Evolutionary conservation across 2,113 vertebrate species (phyloP), one percentile per base, ranked within the genome.

Genomic region (Mugil cephalus): DNA sequence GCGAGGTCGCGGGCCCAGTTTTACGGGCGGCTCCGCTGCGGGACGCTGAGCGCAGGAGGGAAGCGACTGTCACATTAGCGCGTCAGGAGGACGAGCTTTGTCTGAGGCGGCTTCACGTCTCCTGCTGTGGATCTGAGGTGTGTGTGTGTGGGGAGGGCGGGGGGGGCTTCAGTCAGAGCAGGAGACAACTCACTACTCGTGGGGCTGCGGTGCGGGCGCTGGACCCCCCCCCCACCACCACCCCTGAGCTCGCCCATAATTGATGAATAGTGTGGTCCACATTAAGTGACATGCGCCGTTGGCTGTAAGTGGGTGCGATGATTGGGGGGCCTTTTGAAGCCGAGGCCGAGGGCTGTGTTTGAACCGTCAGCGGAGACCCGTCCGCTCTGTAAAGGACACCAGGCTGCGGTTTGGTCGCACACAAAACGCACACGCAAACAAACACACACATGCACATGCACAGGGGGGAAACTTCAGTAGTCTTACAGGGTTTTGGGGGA

Each of bases 271-370:
- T 78, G 84, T 80, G 83, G 90, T 87, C 84, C 88, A 83, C 87
- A 82, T 84, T 88, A 93, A 91, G 86, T 91, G 93, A 93, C 92
- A 89, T 91, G 88, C 86, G 85, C 91, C 81, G 88, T 89, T 91
- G 84, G 87, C 82, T 88, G 81, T 91, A 88, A 87, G 86, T 88
- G 91, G 82, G 88, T 88, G 90, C 69, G 84, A 90, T 86, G 87
- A 89, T 88, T 76, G 77, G 85, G 75, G 79, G 59, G 36, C 69
- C 74, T 51, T 93, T 93, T 93, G 91, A 93, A 88, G 91, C 83
- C 30, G 71, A 66, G 75, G 83, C 80, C 45, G 39, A 38, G 77
- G 75, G 85, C 85, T 84, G 79, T 78, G 84, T 91, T 89, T 91
- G 91, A 92, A 92, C 82, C 88, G 62, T 86, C 73, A 79, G 46